A percentile compares a stretch with the other conserved stretches of the same genome.
These are phyloP conservation scores for Sebastes hubbsi DNA, from an alignment of 2,797 vertebrate genomes.

Conservation along the genomic window DNA sequence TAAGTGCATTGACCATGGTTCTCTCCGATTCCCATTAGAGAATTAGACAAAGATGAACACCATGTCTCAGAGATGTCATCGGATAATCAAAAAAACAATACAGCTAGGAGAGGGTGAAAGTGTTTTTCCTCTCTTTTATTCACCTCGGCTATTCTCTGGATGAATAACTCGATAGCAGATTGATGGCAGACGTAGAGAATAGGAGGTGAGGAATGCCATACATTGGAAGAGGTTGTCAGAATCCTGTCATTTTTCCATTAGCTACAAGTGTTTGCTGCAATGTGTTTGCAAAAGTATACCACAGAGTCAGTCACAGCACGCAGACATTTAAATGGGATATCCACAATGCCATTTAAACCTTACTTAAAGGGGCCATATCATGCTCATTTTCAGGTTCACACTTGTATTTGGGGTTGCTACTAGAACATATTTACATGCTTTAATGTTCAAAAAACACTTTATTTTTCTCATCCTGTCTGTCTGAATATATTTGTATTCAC, in stretches of 20 bases:
- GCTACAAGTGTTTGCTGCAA: slow-evolving; percentile 5
- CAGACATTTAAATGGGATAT: background rate
- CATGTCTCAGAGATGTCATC: background rate
- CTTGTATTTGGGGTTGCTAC: too few relatives aligned
- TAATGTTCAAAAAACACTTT: too few relatives aligned
- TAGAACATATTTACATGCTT: too few relatives aligned
- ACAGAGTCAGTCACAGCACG: background rate
- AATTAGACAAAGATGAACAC: background rate
- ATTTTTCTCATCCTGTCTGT: too few relatives aligned
- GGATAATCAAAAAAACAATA: background rate
- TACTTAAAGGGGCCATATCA: background rate
- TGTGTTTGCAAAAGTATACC: background rate
- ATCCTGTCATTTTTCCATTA: background rate
- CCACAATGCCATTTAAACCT: background rate
- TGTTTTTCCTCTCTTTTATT: slow-evolving; percentile 11
- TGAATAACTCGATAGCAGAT: slow-evolving; percentile 40
- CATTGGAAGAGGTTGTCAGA: slow-evolving; percentile 25
- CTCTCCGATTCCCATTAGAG: background rate
- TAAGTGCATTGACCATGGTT: background rate
- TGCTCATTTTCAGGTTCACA: too few relatives aligned
- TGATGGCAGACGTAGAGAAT: slow-evolving; percentile 21
- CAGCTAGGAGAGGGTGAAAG: background rate
- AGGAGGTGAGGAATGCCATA: background rate
- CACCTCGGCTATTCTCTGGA: slow-evolving; percentile 11
- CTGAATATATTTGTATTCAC: too few relatives aligned